Percentiles rank a stretch among this genome's conserved stretches.
Evolutionary conservation across 2,888 invertebrate species (phyloP).

Genomic region (Andrena trimmerana): DNA sequence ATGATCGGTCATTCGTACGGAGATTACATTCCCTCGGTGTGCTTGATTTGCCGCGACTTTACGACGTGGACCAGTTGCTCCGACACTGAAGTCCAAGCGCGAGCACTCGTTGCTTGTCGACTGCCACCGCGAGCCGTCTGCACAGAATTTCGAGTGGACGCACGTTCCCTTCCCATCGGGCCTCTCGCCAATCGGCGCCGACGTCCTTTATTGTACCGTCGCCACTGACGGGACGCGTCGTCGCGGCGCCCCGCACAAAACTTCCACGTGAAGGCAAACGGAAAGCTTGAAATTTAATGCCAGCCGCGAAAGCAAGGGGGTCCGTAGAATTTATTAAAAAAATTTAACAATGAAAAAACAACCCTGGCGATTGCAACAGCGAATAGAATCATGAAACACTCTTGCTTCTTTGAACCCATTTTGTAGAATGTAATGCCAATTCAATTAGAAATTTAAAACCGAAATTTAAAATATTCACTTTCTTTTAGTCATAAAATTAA

Average conservation of each 20-base stretch:
- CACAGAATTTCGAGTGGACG: conserved; percentile 39
- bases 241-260: conserved; percentile 6
- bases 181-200: conserved; percentile 34
- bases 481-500: too few species aligned
- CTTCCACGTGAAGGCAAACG: too few species aligned
- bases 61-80: conserved; percentile 82
- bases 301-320: too few species aligned
- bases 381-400: too few species aligned
- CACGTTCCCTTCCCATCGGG: conserved; percentile 41
- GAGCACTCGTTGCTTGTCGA: conserved; percentile 65
- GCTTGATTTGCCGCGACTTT: conserved; percentile 65
- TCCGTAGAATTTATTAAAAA: too few species aligned
- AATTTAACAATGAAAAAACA: too few species aligned
- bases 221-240: conserved; percentile 22
- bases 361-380: too few species aligned
- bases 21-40: conserved; percentile 82
- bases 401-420: too few species aligned
- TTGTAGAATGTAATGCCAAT: too few species aligned
- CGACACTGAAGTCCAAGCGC: conserved; percentile 82
- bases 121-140: conserved; percentile 59
- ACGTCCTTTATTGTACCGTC: conserved; percentile 28
- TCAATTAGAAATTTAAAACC: too few species aligned
- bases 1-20: conserved; percentile 72
- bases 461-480: too few species aligned
- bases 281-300: too few species aligned